Evolutionary conservation across 30 jellyfish, hydroid and myxozoan genomes (phyloP), one percentile per base, ranked within the genome.

Genomic region (Sanderia malayensis): DNA sequence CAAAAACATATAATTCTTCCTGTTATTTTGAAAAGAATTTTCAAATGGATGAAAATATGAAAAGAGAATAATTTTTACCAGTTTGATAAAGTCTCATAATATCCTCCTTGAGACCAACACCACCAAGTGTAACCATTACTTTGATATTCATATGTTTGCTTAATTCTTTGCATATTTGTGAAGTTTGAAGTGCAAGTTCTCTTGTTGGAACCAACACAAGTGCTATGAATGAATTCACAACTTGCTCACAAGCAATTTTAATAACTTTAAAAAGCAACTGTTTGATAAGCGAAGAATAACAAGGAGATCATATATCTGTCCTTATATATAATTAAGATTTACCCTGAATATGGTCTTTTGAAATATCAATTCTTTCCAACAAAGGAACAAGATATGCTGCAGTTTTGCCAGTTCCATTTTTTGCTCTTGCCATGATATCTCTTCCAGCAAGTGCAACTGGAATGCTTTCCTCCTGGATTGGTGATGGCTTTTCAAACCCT

Each of bases 371-470:
- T 55, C 94, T 83, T 73, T 90, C 96, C 61, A 90, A 53, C 25
- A 90, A 24, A 0, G 98, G 98, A 15, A 90, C 76, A 15, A 90
- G 81, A 44, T 90, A 90, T 0, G 98, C 96, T 17, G 94, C 98
- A 61, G 98, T 90, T 49, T 90, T 90, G 27, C 98, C 98, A 27
- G 98, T 90, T 34, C 98, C 98, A 83, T 90, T 90, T 72, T 90
- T 90, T 8, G 98, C 95, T 46, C 98, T 80, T 25, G 96, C 96
- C 98, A 90, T 76, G 23, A 84, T 84, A 49, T 90, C 96, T 73
- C 96, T 78, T 10, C 98, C 98, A 25, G 94, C 94, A 44, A 90
- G 82, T n/a, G 96, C 96, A 22, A 83, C 81, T 9, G 98, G 98
- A 30, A 90, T 90, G 58, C 96, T 83, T 65, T 90, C 96, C 55